These are phyloP conservation scores for Oncorhynchus mykiss DNA, from an alignment of 2,113 vertebrate species.

Conservation along the genomic window DNA sequence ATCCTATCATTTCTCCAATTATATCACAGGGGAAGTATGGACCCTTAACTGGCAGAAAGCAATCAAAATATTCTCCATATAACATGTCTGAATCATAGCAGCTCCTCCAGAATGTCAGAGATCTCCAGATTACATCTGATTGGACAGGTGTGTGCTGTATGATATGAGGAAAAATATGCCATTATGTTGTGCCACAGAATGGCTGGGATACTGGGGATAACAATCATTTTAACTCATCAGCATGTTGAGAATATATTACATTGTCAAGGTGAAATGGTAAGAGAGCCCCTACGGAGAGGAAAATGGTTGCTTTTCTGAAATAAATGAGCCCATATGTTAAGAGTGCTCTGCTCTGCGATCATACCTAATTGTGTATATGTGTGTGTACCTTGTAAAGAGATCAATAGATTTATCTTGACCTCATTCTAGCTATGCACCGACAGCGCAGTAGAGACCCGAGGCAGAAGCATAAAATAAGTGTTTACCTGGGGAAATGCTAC, in stretches of 20 bases:
- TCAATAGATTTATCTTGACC: slow-evolving; percentile 55
- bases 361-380: too few relatives aligned
- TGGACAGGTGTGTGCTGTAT: not conserved
- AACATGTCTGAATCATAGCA: too few relatives aligned
- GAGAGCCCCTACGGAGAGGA: too few relatives aligned
- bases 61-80: too few relatives aligned
- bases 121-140: not conserved
- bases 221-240: too few relatives aligned
- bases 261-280: too few relatives aligned
- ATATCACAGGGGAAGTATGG: not conserved
- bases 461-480: slow-evolving; percentile 10
- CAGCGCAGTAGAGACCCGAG: slow-evolving; percentile 46
- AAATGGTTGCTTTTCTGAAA: too few relatives aligned
- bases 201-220: too few relatives aligned
- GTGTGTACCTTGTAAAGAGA: slow-evolving; percentile 35
- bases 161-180: not conserved
- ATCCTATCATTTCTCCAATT: not conserved
- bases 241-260: too few relatives aligned
- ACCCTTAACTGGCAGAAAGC: slow-evolving; percentile 2
- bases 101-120: not conserved
- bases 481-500: slow-evolving; percentile 59
- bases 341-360: too few relatives aligned
- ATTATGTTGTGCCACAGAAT: too few relatives aligned
- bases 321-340: too few relatives aligned
- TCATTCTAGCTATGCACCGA: slow-evolving; percentile 53